Evolutionary conservation across 1,140 invertebrate genomes (phyloP), one percentile per base, ranked within the genome.

Genomic region (Matsumurasca onukii): DNA sequence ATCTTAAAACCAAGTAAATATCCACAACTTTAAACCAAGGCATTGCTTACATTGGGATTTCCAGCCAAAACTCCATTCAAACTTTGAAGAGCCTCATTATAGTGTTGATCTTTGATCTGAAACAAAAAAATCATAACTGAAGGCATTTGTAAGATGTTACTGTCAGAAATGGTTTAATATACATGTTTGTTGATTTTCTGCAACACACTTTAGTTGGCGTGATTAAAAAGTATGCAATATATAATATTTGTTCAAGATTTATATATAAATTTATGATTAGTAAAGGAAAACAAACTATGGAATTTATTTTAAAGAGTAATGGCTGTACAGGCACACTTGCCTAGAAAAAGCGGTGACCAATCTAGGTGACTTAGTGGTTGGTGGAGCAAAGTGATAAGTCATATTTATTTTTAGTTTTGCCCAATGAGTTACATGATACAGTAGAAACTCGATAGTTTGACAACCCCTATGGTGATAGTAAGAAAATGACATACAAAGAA

Each of bases 81-180:
- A 55, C 97, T 82, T 76, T 93, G 90, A 68, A 98, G 93, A 12
- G 91, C 93, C 77, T 98, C 95, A 70, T 85, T 85, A 76, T 93
- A 98, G 72, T 90, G 85, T 69, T 93, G 89, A 76, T 98, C 95
- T 82, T 94, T 95, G 72, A 98, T 96, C 95, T 97, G 79, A 70
- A n/a, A n/a, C n/a, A 87, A 85, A 69, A 70, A 69, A 63, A 72
- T 70, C 70, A 39, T 29, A 68, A 13, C 30, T 67, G 31, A 57
- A 24, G 45, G 70, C 45, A 49, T 27, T 57, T 39, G 2, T 22
- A 25, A 45, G 9, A 13, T 20, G 51, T 25, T 34, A 27, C 62
- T 34, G n/a, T 17, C 24, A 71, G 2, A 66, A 63, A 30, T 30
- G 48, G 22, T 61, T 17, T 29, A 61, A 25, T 27, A 66, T 1